These are phyloP conservation scores for Orgyia antiqua DNA, from an alignment of 2,888 invertebrate species.

Conservation along the genomic window DNA sequence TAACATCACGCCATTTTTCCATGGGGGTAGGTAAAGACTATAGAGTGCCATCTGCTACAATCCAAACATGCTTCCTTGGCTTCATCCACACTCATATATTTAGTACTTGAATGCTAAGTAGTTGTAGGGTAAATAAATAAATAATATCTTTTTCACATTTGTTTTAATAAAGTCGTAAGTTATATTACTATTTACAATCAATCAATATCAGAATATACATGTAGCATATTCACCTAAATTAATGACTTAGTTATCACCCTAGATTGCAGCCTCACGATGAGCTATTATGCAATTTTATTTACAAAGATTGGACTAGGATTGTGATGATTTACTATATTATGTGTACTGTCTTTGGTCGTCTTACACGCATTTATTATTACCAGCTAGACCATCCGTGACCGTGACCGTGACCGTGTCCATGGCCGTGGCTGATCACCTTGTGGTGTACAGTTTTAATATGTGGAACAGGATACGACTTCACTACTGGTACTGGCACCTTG, in stretches of 20 bases:
- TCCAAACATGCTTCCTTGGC: no score
- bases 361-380: conserved; percentile 17
- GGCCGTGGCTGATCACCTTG: conserved; percentile 38
- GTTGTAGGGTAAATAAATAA: conserved; percentile 24
- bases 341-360: conserved; percentile 18
- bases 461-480: conserved; percentile 63
- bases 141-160: conserved; percentile 52
- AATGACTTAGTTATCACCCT: conserved; percentile 78
- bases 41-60: no score
- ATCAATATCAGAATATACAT: conserved; percentile 45
- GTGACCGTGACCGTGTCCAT: conserved; percentile 20
- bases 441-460: conserved; percentile 68
- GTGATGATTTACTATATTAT: conserved; percentile 24
- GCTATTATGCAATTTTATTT: conserved; percentile 61
- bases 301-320: conserved; percentile 59
- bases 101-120: no score
- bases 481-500: conserved; percentile 61
- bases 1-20: no score
- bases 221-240: conserved; percentile 56
- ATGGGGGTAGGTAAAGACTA: no score
- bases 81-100: no score
- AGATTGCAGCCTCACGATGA: conserved; percentile 74
- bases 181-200: conserved; percentile 66
- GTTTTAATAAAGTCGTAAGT: conserved; percentile 56
- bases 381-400: conserved; percentile 35